Evolutionary conservation across 2,888 invertebrate species (phyloP).

Genomic region (Acronicta alni): DNA sequence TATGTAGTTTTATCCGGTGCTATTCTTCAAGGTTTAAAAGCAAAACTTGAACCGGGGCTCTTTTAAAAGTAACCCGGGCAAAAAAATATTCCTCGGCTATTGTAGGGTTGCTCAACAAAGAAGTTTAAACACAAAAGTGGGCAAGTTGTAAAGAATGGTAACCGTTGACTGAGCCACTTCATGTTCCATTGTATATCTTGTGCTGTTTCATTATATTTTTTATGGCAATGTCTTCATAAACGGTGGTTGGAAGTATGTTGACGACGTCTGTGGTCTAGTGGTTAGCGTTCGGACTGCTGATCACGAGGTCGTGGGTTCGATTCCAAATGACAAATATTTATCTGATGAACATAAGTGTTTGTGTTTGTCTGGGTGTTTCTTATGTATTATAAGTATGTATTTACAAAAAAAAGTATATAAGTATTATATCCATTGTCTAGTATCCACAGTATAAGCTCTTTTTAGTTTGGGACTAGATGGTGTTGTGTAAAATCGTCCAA

Average conservation of each 20-base stretch:
- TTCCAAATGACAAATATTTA: too few species aligned
- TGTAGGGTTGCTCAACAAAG: conserved; percentile 59
- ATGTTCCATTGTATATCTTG: conserved; percentile 52
- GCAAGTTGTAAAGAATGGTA: conserved; percentile 52
- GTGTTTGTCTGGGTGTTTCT: too few species aligned
- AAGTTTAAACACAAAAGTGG: conserved; percentile 57
- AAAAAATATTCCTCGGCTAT: conserved; percentile 50
- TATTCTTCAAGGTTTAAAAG: conserved; percentile 37
- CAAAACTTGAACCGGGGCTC: conserved; percentile 33
- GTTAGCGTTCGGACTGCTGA: too few species aligned
- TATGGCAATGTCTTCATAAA: not conserved
- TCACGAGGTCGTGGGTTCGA: too few species aligned
- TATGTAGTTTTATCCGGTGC: conserved; percentile 20
- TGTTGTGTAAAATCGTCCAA: too few species aligned
- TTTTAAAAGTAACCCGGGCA: conserved; percentile 40
- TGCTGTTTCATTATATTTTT: conserved; percentile 25
- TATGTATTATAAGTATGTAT: too few species aligned
- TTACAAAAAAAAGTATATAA: too few species aligned
- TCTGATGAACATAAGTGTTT: too few species aligned
- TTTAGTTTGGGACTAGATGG: too few species aligned
- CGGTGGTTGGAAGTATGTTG: conserved; percentile 17
- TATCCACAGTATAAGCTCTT: too few species aligned
- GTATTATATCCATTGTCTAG: too few species aligned
- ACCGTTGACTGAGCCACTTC: conserved; percentile 52
- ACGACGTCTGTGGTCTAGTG: too few species aligned